Conservation (phyloP, 2,888 invertebrate genomes). For the Chymomyza amoena region DNA sequence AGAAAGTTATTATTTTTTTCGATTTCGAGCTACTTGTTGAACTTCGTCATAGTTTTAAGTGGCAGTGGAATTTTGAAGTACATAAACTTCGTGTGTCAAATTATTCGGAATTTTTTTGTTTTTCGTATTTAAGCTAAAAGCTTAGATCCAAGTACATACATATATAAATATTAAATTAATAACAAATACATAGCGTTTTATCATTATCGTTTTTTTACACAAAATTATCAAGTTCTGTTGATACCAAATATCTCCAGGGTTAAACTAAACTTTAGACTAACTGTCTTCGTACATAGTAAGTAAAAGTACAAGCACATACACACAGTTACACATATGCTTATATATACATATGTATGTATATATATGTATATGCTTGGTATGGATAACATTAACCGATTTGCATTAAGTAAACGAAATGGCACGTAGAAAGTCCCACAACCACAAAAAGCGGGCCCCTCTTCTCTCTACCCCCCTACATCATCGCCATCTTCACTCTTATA, state of each 20-base stretch:
- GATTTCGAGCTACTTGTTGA: background rate
- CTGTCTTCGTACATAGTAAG: background rate
- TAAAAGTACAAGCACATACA: background rate
- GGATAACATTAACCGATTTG: background rate
- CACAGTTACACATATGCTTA: too few relatives aligned
- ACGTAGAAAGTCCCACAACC: slow-evolving; percentile 67
- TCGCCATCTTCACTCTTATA: background rate
- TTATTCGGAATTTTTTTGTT: background rate
- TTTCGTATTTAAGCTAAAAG: background rate
- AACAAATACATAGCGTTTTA: background rate
- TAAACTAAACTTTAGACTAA: background rate
- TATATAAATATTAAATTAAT: background rate
- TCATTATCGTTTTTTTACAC: background rate
- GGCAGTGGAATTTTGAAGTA: background rate
- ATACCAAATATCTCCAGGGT: background rate
- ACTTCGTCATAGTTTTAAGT: background rate
- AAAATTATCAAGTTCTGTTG: background rate
- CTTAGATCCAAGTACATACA: background rate
- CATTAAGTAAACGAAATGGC: slow-evolving; percentile 38
- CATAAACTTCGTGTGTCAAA: background rate
- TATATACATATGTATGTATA: background rate
- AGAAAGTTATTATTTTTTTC: background rate
- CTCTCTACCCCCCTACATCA: background rate
- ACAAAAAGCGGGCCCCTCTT: slow-evolving; percentile 15
- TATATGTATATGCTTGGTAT: background rate